Percentiles rank a stretch among this genome's conserved stretches.
phyloP scores from a whole-genome alignment of 2,888 invertebrate species.

The Apamea monoglypha region DNA sequence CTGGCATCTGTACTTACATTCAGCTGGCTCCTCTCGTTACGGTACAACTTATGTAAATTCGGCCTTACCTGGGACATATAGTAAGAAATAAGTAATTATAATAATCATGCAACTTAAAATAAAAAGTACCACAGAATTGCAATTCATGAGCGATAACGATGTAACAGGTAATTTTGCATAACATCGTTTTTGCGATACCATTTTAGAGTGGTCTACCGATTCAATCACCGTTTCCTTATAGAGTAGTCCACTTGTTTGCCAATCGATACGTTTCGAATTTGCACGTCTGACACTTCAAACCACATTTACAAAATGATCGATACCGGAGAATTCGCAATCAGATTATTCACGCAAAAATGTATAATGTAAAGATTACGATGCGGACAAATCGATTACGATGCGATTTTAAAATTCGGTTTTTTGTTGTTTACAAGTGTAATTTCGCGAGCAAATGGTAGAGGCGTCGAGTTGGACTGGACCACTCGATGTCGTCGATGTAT shows the following conservation, averaged over 20 bases:
- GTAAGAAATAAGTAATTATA: conserved; percentile 34
- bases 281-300: conserved; percentile 47
- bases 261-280: conserved; percentile 60
- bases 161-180: conserved; percentile 62
- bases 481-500: conserved; percentile 81
- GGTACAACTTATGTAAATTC: neutral
- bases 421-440: conserved; percentile 33
- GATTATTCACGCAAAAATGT: conserved; percentile 51
- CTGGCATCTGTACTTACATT: neutral
- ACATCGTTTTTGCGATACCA: conserved; percentile 54
- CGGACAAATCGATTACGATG: conserved; percentile 44
- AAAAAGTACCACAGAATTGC: conserved; percentile 44
- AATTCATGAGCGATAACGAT: conserved; percentile 61
- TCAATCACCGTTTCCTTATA: conserved; percentile 56
- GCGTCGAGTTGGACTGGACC: conserved; percentile 71
- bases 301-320: conserved; percentile 45
- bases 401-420: conserved; percentile 41
- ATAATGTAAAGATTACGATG: conserved; percentile 35
- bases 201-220: conserved; percentile 48
- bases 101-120: conserved; percentile 21
- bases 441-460: conserved; percentile 72
- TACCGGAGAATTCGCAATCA: conserved; percentile 41
- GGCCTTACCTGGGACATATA: neutral
- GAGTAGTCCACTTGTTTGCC: conserved; percentile 49
- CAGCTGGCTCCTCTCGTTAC: neutral